Evolutionary conservation across 2,888 invertebrate genomes (phyloP), one percentile per base, ranked within the genome.

Genomic region (Endomychus coccineus): DNA sequence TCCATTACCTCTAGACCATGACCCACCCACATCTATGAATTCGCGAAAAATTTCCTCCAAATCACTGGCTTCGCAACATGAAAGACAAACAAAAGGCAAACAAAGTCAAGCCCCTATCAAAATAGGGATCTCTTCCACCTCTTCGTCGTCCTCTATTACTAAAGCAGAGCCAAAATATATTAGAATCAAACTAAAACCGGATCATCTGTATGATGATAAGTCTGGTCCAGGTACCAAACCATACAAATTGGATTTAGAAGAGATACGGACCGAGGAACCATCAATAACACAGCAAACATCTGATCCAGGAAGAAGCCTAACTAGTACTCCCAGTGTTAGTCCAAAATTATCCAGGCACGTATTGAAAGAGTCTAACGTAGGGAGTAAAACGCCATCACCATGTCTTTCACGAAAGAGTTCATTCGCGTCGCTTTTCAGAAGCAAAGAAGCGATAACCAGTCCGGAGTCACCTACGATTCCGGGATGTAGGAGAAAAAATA

Each of bases 381-480:
- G 57, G 40, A 58, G 59, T 43, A 54, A 64, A 39, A 72, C 73
- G 6, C 85, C 86, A 1, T 86, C 87, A 1, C 85, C 86, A 1
- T 71, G 75, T 0, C 71, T 77, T 0, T 85, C 86, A 0, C 72
- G 87, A 22, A 84, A 85, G 61, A 85, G 83, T 51, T 87, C 86
- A 17, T 85, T 87, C 56, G 80, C 83, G 39, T 85, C 85, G 3
- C 64, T 88, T 25, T 88, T 88, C 56, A 79, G 81, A 60, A 79
- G 83, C 45, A 78, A 78, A 49, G 82, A 78, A 51, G 73, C 73
- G 12, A 73, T 75, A 39, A 71, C 74, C 12, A 79, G 77, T 39
- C 77, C 77, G 1, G 78, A 78, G 48, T 76, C 77, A 1, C 77
- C 77, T 7, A 72, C 73, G 1, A 45, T 55, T 33, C 52, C 58